Percentiles rank a stretch among this genome's conserved stretches.
Evolutionary conservation across 2,797 vertebrate species (phyloP).

Genomic region (Phrynocephalus guinanensis): DNA sequence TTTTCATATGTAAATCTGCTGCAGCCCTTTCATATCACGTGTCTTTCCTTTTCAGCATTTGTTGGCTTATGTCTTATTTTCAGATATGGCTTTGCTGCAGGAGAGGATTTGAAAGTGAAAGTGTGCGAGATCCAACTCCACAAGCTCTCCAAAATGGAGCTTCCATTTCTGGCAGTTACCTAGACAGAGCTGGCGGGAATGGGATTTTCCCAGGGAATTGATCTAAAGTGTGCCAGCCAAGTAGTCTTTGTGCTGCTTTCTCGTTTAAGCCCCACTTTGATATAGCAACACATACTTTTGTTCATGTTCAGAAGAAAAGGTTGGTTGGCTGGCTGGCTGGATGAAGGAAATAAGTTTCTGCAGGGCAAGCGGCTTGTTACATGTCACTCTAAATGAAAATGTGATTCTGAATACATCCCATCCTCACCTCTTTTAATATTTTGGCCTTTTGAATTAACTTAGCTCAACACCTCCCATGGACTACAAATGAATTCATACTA

Average conservation of each 20-base stretch:
- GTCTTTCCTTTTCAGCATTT: neutral
- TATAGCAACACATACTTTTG: neutral
- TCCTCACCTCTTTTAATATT: neutral
- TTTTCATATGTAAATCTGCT: neutral
- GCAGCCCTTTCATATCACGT: neutral
- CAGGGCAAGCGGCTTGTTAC: neutral
- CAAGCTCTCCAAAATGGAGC: accelerated
- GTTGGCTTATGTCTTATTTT: neutral
- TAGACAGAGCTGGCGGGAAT: neutral
- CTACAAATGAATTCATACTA: neutral
- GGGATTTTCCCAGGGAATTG: neutral
- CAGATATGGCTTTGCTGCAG: neutral
- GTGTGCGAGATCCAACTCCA: neutral
- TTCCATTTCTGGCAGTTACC: neutral
- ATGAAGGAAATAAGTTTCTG: neutral
- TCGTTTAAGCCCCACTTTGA: neutral
- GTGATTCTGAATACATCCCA: neutral
- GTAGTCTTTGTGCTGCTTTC: neutral
- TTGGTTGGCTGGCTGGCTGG: no score
- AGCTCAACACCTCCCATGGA: neutral
- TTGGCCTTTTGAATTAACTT: neutral
- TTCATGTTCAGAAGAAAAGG: neutral
- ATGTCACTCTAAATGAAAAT: neutral
- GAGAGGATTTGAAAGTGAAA: neutral
- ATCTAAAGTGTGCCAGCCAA: neutral